Evolutionary conservation across 2,113 vertebrate genomes (phyloP).

Genomic region (Grantiella picta): DNA sequence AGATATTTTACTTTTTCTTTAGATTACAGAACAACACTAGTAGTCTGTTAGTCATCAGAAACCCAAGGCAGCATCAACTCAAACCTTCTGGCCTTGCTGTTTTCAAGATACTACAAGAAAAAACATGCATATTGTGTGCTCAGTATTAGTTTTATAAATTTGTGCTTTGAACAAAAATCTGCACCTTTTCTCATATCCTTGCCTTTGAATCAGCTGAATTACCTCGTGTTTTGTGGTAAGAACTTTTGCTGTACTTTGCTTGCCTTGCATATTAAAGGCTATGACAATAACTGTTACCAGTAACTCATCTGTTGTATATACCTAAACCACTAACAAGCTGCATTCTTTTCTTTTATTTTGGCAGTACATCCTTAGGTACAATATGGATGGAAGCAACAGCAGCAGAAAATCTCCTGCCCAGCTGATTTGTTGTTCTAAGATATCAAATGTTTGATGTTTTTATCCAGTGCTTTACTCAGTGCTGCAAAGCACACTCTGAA

Average conservation of each 20-base stretch:
- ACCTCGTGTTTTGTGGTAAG: not conserved
- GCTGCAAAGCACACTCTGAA: slow-evolving; percentile 26
- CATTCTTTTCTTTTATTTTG: not conserved
- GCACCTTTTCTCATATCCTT: not conserved
- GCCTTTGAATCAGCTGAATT: not conserved
- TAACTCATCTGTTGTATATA: not conserved
- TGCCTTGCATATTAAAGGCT: not conserved
- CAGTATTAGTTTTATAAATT: not conserved
- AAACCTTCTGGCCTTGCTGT: not conserved
- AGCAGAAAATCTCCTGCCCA: slow-evolving; percentile 12
- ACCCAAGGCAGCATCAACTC: not conserved
- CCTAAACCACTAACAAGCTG: not conserved
- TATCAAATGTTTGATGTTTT: slow-evolving; percentile 38
- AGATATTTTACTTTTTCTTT: not conserved
- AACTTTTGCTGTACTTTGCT: not conserved
- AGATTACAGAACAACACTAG: not conserved
- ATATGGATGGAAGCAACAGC: not conserved
- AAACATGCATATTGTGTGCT: not conserved
- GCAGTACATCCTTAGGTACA: not conserved
- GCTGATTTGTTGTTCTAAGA: slow-evolving; percentile 24
- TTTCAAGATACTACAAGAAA: not conserved
- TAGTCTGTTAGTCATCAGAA: not conserved
- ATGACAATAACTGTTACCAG: not conserved
- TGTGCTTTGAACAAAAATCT: not conserved
- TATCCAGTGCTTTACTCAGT: slow-evolving; percentile 16